Evolutionary conservation across 2,797 vertebrate species (phyloP).

Genomic region (Pseudocheirus occidentalis): DNA sequence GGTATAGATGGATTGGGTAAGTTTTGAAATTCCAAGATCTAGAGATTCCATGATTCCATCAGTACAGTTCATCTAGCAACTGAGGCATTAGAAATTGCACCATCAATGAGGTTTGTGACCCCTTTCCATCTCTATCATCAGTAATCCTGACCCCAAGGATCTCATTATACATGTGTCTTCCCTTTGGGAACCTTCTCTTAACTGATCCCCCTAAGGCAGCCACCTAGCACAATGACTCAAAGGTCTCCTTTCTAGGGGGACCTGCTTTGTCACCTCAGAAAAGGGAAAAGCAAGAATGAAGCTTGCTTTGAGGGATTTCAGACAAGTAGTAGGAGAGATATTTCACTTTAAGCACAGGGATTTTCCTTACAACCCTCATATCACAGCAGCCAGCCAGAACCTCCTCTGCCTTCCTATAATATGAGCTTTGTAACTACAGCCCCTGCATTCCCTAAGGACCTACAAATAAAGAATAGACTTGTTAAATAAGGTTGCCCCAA

Average conservation of each 20-base stretch:
- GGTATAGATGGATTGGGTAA: neutral
- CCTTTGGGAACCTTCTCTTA: neutral
- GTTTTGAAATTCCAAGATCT: neutral
- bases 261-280: neutral
- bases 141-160: neutral
- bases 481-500: neutral
- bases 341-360: neutral
- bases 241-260: neutral
- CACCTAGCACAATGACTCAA: neutral
- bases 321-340: neutral
- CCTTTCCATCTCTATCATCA: neutral
- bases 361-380: neutral
- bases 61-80: neutral
- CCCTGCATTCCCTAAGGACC: neutral
- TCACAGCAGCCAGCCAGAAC: neutral
- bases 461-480: neutral
- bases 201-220: neutral
- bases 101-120: neutral
- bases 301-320: neutral
- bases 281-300: neutral
- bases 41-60: neutral
- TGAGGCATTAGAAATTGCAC: neutral
- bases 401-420: neutral
- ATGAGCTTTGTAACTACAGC: neutral
- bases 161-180: neutral